Evolutionary conservation across 2,113 vertebrate species (phyloP).

Genomic region (Nyctereutes procyonoides): DNA sequence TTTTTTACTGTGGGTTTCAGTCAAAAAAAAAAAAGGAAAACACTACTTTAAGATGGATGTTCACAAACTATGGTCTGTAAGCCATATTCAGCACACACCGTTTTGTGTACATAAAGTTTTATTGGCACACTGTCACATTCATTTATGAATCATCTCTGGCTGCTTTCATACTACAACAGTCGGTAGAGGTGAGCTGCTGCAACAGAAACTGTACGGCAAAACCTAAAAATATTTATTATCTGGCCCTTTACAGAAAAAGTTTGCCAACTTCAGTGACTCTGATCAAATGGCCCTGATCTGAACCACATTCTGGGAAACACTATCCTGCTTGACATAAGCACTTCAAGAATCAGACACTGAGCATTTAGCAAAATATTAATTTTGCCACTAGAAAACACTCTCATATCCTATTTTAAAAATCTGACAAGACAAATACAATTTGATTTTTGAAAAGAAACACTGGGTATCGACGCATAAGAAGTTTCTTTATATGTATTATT

Average conservation of each 20-base stretch:
- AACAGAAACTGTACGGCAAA: background rate
- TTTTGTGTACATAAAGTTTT: constrained; percentile 41
- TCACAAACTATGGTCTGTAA: background rate
- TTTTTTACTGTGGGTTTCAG: background rate
- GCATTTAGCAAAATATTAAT: background rate
- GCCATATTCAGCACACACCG: background rate
- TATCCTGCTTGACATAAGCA: background rate
- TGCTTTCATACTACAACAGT: background rate
- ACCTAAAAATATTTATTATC: background rate
- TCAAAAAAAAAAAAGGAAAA: background rate
- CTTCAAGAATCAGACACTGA: background rate
- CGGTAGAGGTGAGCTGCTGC: background rate
- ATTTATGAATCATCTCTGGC: background rate
- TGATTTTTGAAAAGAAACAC: background rate
- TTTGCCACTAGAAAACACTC: constrained; percentile 4
- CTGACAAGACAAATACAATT: background rate
- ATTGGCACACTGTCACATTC: background rate
- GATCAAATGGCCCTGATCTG: background rate
- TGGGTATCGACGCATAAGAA: background rate
- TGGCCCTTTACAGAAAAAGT: background rate
- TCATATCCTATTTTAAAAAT: background rate
- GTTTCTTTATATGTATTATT: background rate
- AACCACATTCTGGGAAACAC: background rate
- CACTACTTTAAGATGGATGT: background rate
- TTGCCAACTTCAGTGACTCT: background rate